These are phyloP conservation scores for Falcaria lacertinaria DNA, from an alignment of 2,888 invertebrate species.

Conservation along the genomic window DNA sequence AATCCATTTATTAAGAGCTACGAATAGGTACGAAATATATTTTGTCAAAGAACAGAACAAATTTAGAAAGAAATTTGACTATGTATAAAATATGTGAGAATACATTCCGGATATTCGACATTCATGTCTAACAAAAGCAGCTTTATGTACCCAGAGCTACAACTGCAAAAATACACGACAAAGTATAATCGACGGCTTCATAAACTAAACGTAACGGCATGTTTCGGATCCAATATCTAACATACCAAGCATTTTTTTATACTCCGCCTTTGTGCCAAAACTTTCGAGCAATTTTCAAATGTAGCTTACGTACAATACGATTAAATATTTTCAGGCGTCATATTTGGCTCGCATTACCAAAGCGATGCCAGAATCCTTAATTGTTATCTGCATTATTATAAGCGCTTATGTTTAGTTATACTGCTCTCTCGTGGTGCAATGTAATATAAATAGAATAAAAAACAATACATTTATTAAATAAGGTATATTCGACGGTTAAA, in stretches of 20 bases:
- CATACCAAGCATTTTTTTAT: not conserved
- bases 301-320: not conserved
- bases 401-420: not conserved
- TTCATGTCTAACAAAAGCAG: not conserved
- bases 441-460: too few species aligned
- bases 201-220: slow-evolving; percentile 1
- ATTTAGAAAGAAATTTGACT: too few species aligned
- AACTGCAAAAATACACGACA: not conserved
- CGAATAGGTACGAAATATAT: too few species aligned
- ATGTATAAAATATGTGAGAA: not conserved
- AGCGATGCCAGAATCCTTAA: not conserved
- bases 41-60: too few species aligned
- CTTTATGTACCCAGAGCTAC: not conserved
- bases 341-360: not conserved
- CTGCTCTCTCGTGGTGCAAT: too few species aligned
- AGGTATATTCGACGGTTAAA: too few species aligned
- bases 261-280: not conserved
- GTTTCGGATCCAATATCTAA: not conserved
- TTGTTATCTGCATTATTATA: not conserved
- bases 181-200: slow-evolving; percentile 1
- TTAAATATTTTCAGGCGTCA: not conserved
- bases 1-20: too few species aligned
- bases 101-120: too few species aligned
- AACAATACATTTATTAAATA: too few species aligned
- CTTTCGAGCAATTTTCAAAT: not conserved